Base-by-base conservation (phyloP, 2,113 vertebrate species). In the Mustela nigripes region DNA sequence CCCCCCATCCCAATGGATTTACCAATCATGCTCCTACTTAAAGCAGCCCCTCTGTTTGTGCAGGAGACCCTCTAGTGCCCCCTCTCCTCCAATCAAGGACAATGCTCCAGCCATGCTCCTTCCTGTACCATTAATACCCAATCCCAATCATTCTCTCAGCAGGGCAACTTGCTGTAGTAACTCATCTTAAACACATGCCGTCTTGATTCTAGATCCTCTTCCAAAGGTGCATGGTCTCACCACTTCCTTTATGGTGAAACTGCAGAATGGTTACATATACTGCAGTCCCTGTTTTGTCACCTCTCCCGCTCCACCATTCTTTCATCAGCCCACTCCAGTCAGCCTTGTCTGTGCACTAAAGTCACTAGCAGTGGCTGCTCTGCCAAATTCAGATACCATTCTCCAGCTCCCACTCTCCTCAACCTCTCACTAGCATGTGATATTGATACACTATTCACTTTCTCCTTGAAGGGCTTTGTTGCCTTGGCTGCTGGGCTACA, bases 251-350 rank as follows among this genome's bases (percentile, higher is more conserved):
- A 21, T 3, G 18, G n/a, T 39, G 12, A n/a, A 83, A 31, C 21
- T 12, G 33, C 4, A 21, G 60, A 26, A 15, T 39, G 10, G 16
- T 11, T 74, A 9, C 6, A 2, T 14, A 31, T 42, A 26, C 56
- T 22, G 2, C 26, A 2, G 0, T 60, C 53, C 7, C 39, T 31
- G 24, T 12, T 31, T 24, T 48, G 4, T 48, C 28, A 79, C 28
- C 60, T 28, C 21, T n/a, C 24, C 36, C 0, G 0, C 1, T 3
- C 42, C 1, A 5, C 58, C 8, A 39, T 53, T 42, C 31, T 21
- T n/a, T 87, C 21, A 11, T 60, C 11, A 33, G 7, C 19, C 71
- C 62, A 58, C 63, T 80, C 36, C 28, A 71, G 3, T 73, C 28
- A 28, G 8, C 11, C 1, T 58, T 63, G 63, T 15, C 50, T 33